Base-by-base conservation (phyloP, 1,140 invertebrate species). In the Trinorchestia longiramus region DNA sequence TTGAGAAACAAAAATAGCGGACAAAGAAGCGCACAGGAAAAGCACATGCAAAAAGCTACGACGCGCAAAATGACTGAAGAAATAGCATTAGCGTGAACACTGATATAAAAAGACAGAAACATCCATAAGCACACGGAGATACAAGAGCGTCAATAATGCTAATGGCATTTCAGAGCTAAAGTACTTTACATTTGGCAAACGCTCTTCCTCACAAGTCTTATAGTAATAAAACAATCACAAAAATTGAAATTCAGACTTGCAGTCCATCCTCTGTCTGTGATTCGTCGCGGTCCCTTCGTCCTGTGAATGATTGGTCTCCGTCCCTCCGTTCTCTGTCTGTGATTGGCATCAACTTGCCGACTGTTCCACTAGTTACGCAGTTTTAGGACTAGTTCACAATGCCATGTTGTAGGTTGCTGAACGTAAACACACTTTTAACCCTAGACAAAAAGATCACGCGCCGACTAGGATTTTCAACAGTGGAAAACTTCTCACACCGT, bases 121-220 rank as follows among this genome's bases (percentile, higher is more conserved):
- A 77, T 77, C 28, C 62, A 77, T 28, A 77, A 77, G 62, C 62
- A 40, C 57, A 95, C 0, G 43, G 57, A 95, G 92, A n/a, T 92
- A 96, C 88, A 44, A 47, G 43, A 90, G 92, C 36, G 44, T 92
- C 87, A 87, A 96, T 95, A 90, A 91, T 92, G 41, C 23, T 90
- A 43, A 90, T 90, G 28, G 43, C 92, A 87, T 90, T 88, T n/a
- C 41, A n/a, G n/a, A 88, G n/a, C n/a, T 47, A 62, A 62, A 47
- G 77, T 43, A 95, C 53, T 62, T 43, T 62, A 42, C 44, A 95
- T 95, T 41, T 95, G 41, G 77, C 53, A 23, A 62, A 77, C 77
- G 95, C 95, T 62, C 95, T 77, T 95, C 95, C 47, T 45, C 4
- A 77, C 53, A 95, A 95, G 53, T 43, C 95, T 45, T 41, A n/a